A percentile compares a stretch with the other conserved stretches of the same genome.
phyloP scores from a whole-genome alignment of 2,113 vertebrate genomes.

The Trichechus manatus region DNA sequence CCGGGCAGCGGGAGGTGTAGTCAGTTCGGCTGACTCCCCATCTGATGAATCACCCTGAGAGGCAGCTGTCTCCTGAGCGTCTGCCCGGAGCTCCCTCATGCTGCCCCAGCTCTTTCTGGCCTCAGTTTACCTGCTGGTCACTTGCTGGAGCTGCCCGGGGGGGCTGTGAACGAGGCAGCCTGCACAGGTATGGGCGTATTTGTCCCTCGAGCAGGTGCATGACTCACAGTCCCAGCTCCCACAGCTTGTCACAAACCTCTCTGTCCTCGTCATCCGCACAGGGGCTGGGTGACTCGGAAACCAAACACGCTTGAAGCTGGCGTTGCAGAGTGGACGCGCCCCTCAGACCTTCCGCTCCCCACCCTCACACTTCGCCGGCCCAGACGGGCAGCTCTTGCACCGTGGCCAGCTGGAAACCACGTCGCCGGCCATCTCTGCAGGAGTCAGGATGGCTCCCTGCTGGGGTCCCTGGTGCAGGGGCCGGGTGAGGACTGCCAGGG shows the following conservation, averaged over 20 bases:
- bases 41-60: fast-evolving
- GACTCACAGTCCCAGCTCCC: fast-evolving
- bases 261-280: neutral
- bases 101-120: neutral
- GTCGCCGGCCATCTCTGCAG: fast-evolving
- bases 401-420: neutral
- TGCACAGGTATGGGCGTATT: fast-evolving
- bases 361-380: neutral
- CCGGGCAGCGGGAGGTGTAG: neutral
- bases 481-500: fast-evolving
- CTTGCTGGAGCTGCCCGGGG: too few relatives aligned
- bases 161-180: neutral
- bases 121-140: neutral
- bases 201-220: fast-evolving
- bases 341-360: fast-evolving
- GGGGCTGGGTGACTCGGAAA: fast-evolving
- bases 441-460: neutral
- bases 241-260: fast-evolving
- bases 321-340: fast-evolving
- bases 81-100: too few relatives aligned
- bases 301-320: fast-evolving
- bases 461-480: too few relatives aligned
- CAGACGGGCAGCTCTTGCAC: fast-evolving
- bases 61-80: neutral
- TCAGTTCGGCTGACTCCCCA: neutral